Evolutionary conservation across 2,113 vertebrate genomes (phyloP), one percentile per base, ranked within the genome.

Genomic region (Poecilia latipinna): DNA sequence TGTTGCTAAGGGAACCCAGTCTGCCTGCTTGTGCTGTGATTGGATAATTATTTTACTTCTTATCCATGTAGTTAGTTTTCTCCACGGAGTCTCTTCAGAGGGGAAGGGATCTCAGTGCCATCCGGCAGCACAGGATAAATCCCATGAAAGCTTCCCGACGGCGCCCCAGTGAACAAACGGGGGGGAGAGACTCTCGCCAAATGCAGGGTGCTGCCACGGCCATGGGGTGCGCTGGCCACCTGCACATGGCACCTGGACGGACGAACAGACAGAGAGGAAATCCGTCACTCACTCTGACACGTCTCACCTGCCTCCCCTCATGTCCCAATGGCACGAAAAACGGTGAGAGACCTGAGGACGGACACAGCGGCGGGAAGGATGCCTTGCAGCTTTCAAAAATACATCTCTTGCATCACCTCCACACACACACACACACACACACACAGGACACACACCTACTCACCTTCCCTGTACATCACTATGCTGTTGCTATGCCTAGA

Each of bases 1-100:
- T 92, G 92, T 92, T 93, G 92, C 93, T 92, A 93, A 89, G 91
- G 92, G 83, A 94, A 93, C 93, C 93, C 83, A 72, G 79, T 90
- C 92, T 91, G 88, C 82, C 84, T 90, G 61, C 88, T 86, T 90
- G 90, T 90, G 89, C 90, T 87, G 89, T 91, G 92, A 92, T 93
- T 93, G 89, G 90, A 91, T 91, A 90, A 89, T 93, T 91, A 91
- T 92, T 93, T 87, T 78, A 92, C 88, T 91, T 92, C 86, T 91
- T 91, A 86, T 93, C 91, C 88, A 32, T 87, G 84, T 80, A 88
- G 82, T 86, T 39, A 89, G 86, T 87, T 82, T 88, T 88, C 79
- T 90, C 85, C 54, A 77, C 82, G 79, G 89, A 88, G 82, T 81
- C 75, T 84, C 83, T 84, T 92, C 88, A 93, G 84, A 90, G 84